Evolutionary conservation across 2,797 vertebrate genomes (phyloP), one percentile per base, ranked within the genome.

Genomic region (Pempheris klunzingeri): DNA sequence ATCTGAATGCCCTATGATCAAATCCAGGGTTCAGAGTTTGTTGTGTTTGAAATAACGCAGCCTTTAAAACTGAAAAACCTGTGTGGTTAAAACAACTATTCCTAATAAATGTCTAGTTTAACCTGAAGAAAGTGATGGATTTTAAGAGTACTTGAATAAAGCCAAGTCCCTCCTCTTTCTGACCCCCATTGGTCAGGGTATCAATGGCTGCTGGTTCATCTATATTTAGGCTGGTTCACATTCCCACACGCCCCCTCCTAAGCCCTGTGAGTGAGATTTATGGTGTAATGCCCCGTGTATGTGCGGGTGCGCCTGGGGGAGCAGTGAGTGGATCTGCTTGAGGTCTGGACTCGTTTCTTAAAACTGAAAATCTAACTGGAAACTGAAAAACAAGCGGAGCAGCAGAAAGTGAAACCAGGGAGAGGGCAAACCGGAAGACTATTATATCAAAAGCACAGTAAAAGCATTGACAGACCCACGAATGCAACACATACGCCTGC

Each of bases 161-260:
- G 52, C 68, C 71, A 83, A 71, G 89, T 81, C 73, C 90, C 88
- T 91, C 79, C 81, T 88, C 83, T 87, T 83, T 87, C 78, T 87
- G 77, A 90, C 89, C 88, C 86, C 71, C 72, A 78, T 82, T 91
- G 92, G 92, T 88, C 82, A 84, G 82, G 84, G 87, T 93, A 94
- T 94, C 92, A 73, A 90, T 94, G 90, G 81, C 93, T 88, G 88
- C 88, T 87, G 84, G 88, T 89, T 88, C 83, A 80, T 84, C 94
- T 96, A 95, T 93, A 94, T 95, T 94, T 94, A 94, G 92, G 78
- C 64, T 74, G 85, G 91, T 91, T 93, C 93, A 91, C 92, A 95
- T 95, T 95, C 93, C 91, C 90, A 83, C 90, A 93, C 91, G 78
- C 88, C 86, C 89, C 88, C 83, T 89, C 85, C 92, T 86, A 90